Evolutionary conservation across 2,113 vertebrate genomes (phyloP).

Genomic region (Tachysurus fulvidraco): DNA sequence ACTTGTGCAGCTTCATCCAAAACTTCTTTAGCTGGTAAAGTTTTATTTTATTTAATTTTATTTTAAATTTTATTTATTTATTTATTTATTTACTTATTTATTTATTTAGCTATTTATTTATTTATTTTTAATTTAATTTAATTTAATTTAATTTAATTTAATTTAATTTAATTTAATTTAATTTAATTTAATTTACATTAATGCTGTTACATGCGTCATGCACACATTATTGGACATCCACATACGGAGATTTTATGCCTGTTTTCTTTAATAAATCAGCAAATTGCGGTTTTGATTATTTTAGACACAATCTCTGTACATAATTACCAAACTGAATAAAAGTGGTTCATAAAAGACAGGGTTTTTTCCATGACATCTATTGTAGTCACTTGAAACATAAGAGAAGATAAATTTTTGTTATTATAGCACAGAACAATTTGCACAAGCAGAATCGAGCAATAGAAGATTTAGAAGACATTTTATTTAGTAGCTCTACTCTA

Average conservation of each 20-base stretch:
- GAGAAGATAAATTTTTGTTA: background rate
- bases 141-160: no score
- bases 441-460: background rate
- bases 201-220: background rate
- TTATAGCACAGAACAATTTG: background rate
- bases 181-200: no score
- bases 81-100: no score
- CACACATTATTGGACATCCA: background rate
- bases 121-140: no score
- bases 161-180: no score
- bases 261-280: background rate
- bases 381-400: constrained; percentile 66
- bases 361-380: constrained; percentile 77
- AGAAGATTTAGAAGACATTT: background rate
- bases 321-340: background rate
- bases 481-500: background rate
- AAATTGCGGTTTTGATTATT: background rate
- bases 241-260: background rate
- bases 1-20: background rate
- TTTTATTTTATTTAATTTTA: background rate
- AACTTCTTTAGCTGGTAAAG: background rate
- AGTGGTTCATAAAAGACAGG: constrained; percentile 72
- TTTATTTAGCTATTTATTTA: no score
- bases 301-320: background rate
- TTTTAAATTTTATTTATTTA: no score